A percentile compares a stretch with the other conserved stretches of the same genome.
Evolutionary conservation across 2,797 vertebrate genomes (phyloP).

Genomic region (Hydrophis major): DNA sequence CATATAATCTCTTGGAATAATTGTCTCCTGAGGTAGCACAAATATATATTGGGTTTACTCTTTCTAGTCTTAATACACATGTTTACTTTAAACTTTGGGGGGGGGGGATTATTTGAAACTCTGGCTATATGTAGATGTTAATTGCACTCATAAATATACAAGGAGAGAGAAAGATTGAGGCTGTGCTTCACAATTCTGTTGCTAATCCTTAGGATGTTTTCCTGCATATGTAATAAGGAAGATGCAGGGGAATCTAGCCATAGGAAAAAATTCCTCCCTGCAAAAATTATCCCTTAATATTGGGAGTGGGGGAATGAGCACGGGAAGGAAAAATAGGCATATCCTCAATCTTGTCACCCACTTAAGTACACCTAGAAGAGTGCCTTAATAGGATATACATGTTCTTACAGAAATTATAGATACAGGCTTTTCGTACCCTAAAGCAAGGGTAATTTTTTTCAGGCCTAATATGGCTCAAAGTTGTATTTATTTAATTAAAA

Average conservation of each 20-base stretch:
- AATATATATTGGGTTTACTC: neutral
- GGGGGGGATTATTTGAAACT: neutral
- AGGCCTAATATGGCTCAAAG: neutral
- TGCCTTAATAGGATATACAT: neutral
- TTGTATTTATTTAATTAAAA: neutral
- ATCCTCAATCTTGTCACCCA: neutral
- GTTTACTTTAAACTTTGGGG: neutral
- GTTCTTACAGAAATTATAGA: neutral
- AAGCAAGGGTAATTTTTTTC: neutral
- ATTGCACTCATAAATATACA: neutral
- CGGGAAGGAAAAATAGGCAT: neutral
- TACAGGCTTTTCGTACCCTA: neutral
- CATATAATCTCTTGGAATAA: neutral
- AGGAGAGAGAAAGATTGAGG: neutral
- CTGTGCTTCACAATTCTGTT: neutral
- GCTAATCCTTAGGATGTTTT: too few relatives aligned
- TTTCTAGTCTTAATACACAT: neutral
- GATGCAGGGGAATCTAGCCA: neutral
- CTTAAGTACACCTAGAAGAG: neutral
- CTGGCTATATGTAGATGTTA: neutral
- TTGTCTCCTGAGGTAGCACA: neutral
- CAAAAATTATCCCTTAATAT: neutral
- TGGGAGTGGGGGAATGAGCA: neutral
- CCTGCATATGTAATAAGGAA: neutral
- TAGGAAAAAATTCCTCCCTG: neutral